These are phyloP conservation scores for Hydrophis major DNA, from an alignment of 2,797 vertebrate genomes.

Conservation along the genomic window DNA sequence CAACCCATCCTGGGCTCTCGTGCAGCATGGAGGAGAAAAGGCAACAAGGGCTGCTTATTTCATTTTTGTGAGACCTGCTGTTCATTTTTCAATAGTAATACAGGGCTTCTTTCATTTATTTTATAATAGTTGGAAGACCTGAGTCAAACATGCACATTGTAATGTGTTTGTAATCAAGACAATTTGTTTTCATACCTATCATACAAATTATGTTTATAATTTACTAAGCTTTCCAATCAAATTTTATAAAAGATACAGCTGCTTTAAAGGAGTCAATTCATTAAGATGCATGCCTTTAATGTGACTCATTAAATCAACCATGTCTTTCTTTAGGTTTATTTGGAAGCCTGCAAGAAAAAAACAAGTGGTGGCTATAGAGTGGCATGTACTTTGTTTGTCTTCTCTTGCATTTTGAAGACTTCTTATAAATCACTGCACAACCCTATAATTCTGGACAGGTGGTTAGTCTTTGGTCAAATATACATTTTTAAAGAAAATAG, in stretches of 20 bases:
- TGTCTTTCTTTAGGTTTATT: background rate
- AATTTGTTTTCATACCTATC: background rate
- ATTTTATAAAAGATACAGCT: background rate
- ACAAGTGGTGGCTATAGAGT: background rate
- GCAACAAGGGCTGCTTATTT: conserved; percentile 21
- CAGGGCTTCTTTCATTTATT: background rate
- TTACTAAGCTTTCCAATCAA: background rate
- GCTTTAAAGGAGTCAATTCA: background rate
- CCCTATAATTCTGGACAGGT: background rate
- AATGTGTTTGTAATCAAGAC: conserved; percentile 20
- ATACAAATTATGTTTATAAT: background rate
- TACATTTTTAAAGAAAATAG: background rate
- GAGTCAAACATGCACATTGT: conserved; percentile 20
- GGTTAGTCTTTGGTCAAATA: background rate
- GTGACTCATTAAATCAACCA: background rate
- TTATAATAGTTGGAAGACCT: background rate
- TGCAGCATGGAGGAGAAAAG: background rate
- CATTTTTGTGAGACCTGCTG: background rate
- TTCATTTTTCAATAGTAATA: background rate
- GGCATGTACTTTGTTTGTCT: background rate
- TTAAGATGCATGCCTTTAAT: background rate
- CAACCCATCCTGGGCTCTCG: too few species aligned
- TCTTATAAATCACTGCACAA: background rate
- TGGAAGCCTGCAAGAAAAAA: background rate
- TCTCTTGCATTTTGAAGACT: background rate